Conservation (phyloP, 2,797 vertebrate species). For the Chromobotia macracanthus region DNA sequence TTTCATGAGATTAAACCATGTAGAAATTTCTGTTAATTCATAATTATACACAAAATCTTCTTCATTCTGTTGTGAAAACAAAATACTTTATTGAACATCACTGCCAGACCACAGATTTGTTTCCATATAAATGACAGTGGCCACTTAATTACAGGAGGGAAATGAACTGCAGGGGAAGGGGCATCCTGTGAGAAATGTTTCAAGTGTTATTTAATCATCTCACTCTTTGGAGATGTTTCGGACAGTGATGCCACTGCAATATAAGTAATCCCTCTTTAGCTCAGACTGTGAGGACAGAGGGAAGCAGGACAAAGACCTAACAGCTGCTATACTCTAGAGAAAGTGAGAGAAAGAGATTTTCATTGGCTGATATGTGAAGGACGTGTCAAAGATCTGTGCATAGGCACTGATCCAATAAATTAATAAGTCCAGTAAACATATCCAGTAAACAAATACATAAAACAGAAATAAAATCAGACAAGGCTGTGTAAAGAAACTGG, state of each 20-base stretch:
- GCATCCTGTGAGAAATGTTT: constrained; percentile 3
- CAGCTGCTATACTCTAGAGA: not conserved
- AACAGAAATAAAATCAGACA: constrained; percentile 13
- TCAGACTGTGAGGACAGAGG: not conserved
- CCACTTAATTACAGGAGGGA: not conserved
- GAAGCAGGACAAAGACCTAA: constrained; percentile 7
- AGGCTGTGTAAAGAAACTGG: not conserved
- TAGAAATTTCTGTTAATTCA: too few species aligned
- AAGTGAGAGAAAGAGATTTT: constrained; percentile 1
- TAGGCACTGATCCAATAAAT: constrained; percentile 5
- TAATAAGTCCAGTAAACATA: constrained; percentile 4
- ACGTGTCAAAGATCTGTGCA: not conserved
- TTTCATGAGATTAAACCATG: not conserved
- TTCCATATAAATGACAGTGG: not conserved
- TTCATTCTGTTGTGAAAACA: not conserved
- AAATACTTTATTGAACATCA: not conserved
- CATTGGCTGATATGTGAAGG: not conserved
- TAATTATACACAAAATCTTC: not conserved
- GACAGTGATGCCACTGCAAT: not conserved
- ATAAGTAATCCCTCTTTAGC: not conserved
- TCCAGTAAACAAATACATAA: constrained; percentile 34
- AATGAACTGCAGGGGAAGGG: constrained; percentile 3
- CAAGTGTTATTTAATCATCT: constrained; percentile 15
- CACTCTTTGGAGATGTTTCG: constrained; percentile 8
- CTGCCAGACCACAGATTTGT: not conserved